Evolutionary conservation across 30 jellyfish, hydroid and myxozoan species (phyloP).

Genomic region (Nemopilema nomurai): DNA sequence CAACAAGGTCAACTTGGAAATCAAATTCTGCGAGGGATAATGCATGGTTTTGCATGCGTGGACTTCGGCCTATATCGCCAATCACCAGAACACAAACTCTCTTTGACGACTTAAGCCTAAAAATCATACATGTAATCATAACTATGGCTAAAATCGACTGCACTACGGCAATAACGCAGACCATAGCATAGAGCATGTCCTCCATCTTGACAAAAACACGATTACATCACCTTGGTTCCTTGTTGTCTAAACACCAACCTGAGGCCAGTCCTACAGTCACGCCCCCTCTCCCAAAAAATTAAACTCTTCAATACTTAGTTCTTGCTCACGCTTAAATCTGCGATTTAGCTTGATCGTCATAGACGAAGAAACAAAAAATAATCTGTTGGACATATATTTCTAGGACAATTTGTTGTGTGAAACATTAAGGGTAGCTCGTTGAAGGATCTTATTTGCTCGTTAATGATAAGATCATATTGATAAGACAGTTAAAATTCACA

Average conservation of each 20-base stretch:
- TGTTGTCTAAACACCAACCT: not conserved
- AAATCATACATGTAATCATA: constrained; percentile 53
- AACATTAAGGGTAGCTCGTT: too few relatives aligned
- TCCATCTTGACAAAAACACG: constrained; percentile 62
- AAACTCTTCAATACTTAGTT: not conserved
- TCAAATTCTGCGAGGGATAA: constrained; percentile 64
- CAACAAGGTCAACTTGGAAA: constrained; percentile 73
- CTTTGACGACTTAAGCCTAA: constrained; percentile 59
- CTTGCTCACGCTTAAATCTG: not conserved
- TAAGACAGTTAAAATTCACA: too few relatives aligned
- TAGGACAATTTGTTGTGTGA: too few relatives aligned
- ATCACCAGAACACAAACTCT: constrained; percentile 82
- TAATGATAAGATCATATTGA: too few relatives aligned
- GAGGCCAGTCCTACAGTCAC: not conserved
- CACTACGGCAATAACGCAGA: constrained; percentile 48
- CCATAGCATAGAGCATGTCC: constrained; percentile 38
- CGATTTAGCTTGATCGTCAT: too few relatives aligned
- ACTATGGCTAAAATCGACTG: constrained; percentile 58
- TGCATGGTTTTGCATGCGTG: constrained; percentile 97
- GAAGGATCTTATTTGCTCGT: too few relatives aligned
- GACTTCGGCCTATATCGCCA: constrained; percentile 99
- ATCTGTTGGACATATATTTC: too few relatives aligned
- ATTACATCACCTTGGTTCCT: not conserved
- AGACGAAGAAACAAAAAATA: too few relatives aligned
- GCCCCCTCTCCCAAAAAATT: not conserved